Base-by-base conservation (phyloP, 2,113 vertebrate species). In the Tonatia bakeri region DNA sequence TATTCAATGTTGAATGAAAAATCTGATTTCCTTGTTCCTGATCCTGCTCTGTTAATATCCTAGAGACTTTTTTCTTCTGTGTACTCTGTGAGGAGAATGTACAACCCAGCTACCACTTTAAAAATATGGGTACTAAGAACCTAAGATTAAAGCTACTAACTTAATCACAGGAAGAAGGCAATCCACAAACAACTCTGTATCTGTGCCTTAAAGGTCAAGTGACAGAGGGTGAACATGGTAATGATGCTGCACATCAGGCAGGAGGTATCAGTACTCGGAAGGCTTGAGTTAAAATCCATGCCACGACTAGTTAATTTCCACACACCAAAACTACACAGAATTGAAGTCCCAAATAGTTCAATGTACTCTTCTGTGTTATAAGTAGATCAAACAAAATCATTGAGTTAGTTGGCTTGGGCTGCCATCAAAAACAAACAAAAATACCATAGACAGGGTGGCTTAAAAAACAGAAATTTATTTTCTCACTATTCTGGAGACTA, bases 131-230 rank as follows among this genome's bases (percentile, higher is more conserved):
- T 61, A 61, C 38, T 45, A 54, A 61, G 17, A 15, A 43, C 33
- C 31, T 52, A 70, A 93, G 64, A 90, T 16, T 47, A 91, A 95
- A 82, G 83, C 61, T 45, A 33, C 95, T 94, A 93, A 94, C n/a
- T 89, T 94, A 89, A 83, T 84, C 82, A 79, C 83, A 94, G 79
- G 83, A 93, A 96, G 94, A 95, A 94, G 89, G 76, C 54, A 92
- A 94, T 93, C 14, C 22, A 70, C 36, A 87, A 69, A 0, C 31
- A 19, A 38, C 13, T 84, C 45, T 69, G 12, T 13, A 89, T 22
- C 31, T 3, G 5, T 20, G 36, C 19, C 54, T 84, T 15, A 24
- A 80, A 80, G 22, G 76, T 92, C 93, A 87, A 14, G 45, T 52
- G 52, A 80, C 3, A 36, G 31, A 81, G 77, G 72, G 86, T 61